A percentile compares a stretch with the other conserved stretches of the same genome.
phyloP scores from a whole-genome alignment of 2,888 invertebrate species.

The Drosophila fungiperda region DNA sequence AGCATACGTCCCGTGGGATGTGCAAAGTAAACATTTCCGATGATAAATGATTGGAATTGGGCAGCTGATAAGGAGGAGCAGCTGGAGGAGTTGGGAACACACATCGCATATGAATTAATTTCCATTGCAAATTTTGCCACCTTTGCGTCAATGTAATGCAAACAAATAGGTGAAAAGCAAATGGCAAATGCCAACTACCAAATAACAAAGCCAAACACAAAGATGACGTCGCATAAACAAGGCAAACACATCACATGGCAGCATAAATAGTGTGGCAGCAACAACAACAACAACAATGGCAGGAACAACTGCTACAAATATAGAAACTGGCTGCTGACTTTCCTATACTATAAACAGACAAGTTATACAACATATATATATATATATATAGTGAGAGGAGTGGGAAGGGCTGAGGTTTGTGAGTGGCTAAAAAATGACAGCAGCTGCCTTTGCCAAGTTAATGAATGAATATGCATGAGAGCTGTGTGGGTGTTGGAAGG shows the following conservation, averaged over 20 bases:
- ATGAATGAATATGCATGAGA: slow-evolving; percentile 78
- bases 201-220: slow-evolving; percentile 54
- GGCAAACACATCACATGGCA: slow-evolving; percentile 71
- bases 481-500: not conserved
- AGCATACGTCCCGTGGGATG: slow-evolving; percentile 48
- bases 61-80: not conserved
- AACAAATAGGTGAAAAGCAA: slow-evolving; percentile 56
- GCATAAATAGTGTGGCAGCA: slow-evolving; percentile 53
- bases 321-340: slow-evolving; percentile 31
- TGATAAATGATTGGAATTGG: slow-evolving; percentile 46
- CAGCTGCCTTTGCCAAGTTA: slow-evolving; percentile 71
- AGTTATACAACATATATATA: slow-evolving; percentile 18
- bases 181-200: slow-evolving; percentile 42
- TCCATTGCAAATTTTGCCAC: slow-evolving; percentile 72
- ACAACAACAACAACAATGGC: not conserved
- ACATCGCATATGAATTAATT: slow-evolving; percentile 69
- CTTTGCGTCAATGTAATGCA: slow-evolving; percentile 73
- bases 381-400: not conserved
- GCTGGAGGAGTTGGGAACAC: not conserved
- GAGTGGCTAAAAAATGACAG: slow-evolving; percentile 55
- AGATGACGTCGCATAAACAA: slow-evolving; percentile 73
- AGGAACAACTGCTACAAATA: slow-evolving; percentile 45
- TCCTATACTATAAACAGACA: slow-evolving; percentile 16
- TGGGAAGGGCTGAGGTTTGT: slow-evolving; percentile 31
- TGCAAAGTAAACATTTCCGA: slow-evolving; percentile 27